phyloP scores from a whole-genome alignment of 2,888 invertebrate species.

The Ophonus ardosiacus region DNA sequence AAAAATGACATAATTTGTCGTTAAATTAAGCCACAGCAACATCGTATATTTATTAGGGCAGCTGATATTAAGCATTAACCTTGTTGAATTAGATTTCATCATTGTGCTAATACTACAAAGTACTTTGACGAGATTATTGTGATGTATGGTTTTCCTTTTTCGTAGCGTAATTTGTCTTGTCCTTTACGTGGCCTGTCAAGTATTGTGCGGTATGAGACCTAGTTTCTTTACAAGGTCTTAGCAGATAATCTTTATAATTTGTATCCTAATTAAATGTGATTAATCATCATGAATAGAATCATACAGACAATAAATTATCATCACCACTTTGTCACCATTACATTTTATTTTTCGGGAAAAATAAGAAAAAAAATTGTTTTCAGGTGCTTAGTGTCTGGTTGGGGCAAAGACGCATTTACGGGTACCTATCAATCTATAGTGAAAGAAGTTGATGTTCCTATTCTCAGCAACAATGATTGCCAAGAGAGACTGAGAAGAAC shows the following conservation, averaged over 20 bases:
- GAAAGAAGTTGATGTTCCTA: constrained; percentile 85
- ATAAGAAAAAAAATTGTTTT: constrained; percentile 49
- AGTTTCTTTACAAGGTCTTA: too few relatives aligned
- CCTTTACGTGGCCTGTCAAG: not conserved
- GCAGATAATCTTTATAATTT: not conserved
- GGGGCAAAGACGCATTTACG: constrained; percentile 87
- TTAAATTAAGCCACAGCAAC: too few relatives aligned
- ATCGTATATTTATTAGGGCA: too few relatives aligned
- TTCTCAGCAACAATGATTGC: constrained; percentile 80
- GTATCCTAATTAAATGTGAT: not conserved
- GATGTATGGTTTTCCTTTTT: not conserved
- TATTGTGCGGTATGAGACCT: not conserved
- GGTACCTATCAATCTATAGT: constrained; percentile 82
- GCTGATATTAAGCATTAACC: too few relatives aligned
- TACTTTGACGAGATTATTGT: not conserved
- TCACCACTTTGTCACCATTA: too few relatives aligned
- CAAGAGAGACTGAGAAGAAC: constrained; percentile 84
- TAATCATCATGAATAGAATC: not conserved
- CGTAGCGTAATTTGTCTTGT: not conserved
- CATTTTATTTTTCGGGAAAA: not conserved
- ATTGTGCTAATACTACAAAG: not conserved
- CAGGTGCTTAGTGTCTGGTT: constrained; percentile 83
- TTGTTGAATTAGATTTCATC: too few relatives aligned
- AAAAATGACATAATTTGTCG: too few relatives aligned
- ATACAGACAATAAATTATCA: not conserved